phyloP scores from a whole-genome alignment of 2,797 vertebrate genomes.

The Delichon dasypus region DNA sequence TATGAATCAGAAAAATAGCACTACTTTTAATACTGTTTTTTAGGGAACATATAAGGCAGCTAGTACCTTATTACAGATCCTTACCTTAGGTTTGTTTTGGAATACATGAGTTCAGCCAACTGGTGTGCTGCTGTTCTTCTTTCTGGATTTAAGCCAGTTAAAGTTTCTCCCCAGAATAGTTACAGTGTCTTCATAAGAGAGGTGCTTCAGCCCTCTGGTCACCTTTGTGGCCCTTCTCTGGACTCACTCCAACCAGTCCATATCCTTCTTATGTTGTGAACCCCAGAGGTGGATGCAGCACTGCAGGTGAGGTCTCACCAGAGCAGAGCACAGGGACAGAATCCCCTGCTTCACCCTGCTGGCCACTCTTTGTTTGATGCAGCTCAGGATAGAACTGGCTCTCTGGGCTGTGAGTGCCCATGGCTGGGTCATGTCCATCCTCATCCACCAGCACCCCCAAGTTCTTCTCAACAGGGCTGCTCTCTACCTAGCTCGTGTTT shows the following conservation, averaged over 20 bases:
- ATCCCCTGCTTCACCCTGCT: not conserved
- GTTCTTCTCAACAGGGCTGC: not conserved
- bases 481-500: not conserved
- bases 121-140: not conserved
- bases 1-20: not conserved
- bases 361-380: not conserved
- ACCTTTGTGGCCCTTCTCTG: not conserved
- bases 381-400: not conserved
- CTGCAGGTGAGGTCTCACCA: not conserved
- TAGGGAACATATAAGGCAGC: not conserved
- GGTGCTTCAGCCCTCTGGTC: not conserved
- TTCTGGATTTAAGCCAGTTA: not conserved
- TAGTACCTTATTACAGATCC: not conserved
- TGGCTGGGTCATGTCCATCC: not conserved
- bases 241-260: not conserved
- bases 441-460: not conserved
- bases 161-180: not conserved
- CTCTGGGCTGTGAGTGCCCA: not conserved
- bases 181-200: not conserved
- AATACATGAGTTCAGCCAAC: not conserved
- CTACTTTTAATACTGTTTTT: not conserved
- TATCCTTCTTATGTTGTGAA: not conserved
- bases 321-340: not conserved
- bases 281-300: not conserved
- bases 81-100: not conserved